These are phyloP conservation scores for Galeruca laticollis DNA, from an alignment of 2,888 invertebrate species.

Conservation along the genomic window DNA sequence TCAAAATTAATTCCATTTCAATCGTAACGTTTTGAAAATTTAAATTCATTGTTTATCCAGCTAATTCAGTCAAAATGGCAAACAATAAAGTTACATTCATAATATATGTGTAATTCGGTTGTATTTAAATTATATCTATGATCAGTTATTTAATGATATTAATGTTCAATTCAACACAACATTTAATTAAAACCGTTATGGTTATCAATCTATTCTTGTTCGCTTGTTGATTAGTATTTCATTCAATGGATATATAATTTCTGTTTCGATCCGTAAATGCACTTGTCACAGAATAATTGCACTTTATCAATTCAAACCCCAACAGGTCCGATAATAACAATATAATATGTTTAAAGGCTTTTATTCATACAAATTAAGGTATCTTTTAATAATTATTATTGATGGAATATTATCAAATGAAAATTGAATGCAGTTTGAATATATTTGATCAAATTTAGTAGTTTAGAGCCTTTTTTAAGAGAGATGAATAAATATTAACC, in stretches of 20 bases:
- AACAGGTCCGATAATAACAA: conserved; percentile 1
- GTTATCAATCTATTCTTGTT: conserved; percentile 29
- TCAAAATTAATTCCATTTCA: background rate
- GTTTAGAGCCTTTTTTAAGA: too few species aligned
- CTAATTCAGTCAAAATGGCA: conserved; percentile 25
- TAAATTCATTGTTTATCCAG: conserved; percentile 9
- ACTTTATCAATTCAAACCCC: background rate
- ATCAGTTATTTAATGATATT: conserved; percentile 43
- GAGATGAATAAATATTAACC: too few species aligned
- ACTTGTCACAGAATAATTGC: conserved; percentile 29
- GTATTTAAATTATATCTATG: conserved; percentile 38
- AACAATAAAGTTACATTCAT: conserved; percentile 35
- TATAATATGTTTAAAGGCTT: background rate
- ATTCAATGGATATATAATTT: conserved; percentile 26
- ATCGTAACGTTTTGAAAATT: background rate
- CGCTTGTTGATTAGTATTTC: background rate
- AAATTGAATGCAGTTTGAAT: too few species aligned
- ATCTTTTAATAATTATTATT: background rate
- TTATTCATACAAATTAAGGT: conserved; percentile 1
- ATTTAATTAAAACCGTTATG: conserved; percentile 41
- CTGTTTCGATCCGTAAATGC: conserved; percentile 24
- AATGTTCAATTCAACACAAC: conserved; percentile 40
- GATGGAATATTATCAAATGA: too few species aligned
- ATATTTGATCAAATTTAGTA: too few species aligned
- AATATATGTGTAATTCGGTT: conserved; percentile 38